Evolutionary conservation across 2,888 invertebrate species (phyloP).

Genomic region (Steinernema scapterisci): DNA sequence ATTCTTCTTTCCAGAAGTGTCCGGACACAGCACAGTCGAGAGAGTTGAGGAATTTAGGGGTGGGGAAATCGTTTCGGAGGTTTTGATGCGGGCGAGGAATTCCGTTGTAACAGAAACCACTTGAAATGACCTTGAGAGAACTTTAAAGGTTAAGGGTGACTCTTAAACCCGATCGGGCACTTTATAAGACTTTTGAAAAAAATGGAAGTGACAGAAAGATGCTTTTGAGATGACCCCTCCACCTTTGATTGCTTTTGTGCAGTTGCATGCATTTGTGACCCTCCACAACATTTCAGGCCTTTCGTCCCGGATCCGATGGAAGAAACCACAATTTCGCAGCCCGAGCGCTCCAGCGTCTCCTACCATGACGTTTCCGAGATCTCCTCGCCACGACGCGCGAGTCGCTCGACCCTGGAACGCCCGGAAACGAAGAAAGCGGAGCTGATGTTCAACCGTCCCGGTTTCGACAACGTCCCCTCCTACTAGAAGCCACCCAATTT

Average conservation of each 20-base stretch:
- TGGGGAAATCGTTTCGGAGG: background rate
- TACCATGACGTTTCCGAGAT: constrained; percentile 55
- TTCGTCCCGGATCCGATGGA: constrained; percentile 65
- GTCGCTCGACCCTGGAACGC: constrained; percentile 51
- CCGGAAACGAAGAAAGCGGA: constrained; percentile 58
- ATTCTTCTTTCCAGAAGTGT: background rate
- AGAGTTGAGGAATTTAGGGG: background rate
- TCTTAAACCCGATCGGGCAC: too few relatives aligned
- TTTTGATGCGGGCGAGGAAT: too few relatives aligned
- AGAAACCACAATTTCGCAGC: constrained; percentile 53
- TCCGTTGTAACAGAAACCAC: too few relatives aligned
- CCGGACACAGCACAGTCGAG: background rate
- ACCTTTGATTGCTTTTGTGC: too few relatives aligned
- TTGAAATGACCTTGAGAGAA: too few relatives aligned
- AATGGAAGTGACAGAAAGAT: too few relatives aligned
- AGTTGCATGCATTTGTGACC: too few relatives aligned
- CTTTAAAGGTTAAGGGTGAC: too few relatives aligned
- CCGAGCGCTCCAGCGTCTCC: constrained; percentile 50
- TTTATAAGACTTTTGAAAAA: background rate
- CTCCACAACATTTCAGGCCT: constrained; percentile 53
- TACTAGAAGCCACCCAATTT: constrained; percentile 44
- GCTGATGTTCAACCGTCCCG: constrained; percentile 62
- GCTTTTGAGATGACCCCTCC: too few relatives aligned
- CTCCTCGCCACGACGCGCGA: constrained; percentile 47
- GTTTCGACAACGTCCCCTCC: constrained; percentile 67